Evolutionary conservation across 2,888 invertebrate genomes (phyloP).

Genomic region (Rotaria macrura): DNA sequence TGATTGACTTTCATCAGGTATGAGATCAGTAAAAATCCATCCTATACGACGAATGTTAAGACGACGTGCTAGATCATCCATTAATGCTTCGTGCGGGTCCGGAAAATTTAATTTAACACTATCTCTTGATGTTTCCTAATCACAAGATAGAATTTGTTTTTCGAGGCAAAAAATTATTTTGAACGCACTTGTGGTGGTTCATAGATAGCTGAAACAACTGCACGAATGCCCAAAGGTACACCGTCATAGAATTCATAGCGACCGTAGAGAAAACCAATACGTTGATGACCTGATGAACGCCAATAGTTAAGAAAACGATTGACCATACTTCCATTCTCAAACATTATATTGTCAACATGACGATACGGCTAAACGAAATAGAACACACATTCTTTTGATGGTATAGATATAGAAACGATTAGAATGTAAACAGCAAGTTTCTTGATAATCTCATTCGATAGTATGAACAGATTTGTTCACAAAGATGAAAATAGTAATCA

Average conservation of each 20-base stretch:
- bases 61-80: constrained; percentile 64
- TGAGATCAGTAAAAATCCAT: constrained; percentile 95
- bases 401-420: too few relatives aligned
- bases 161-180: constrained; percentile 38
- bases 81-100: constrained; percentile 58
- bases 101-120: constrained; percentile 56
- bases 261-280: constrained; percentile 83
- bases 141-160: too few relatives aligned
- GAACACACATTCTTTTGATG: too few relatives aligned
- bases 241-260: constrained; percentile 79
- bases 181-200: constrained; percentile 79
- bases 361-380: constrained; percentile 63
- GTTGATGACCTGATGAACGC: constrained; percentile 75
- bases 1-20: constrained; percentile 44
- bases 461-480: too few relatives aligned
- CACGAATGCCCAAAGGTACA: constrained; percentile 77
- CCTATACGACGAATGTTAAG: constrained; percentile 75
- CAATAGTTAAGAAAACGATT: constrained; percentile 92
- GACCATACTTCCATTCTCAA: constrained; percentile 85
- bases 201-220: constrained; percentile 81
- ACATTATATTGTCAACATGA: constrained; percentile 88
- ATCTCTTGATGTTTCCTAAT: constrained; percentile 52
- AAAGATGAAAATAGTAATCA: too few relatives aligned
- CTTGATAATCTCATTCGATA: too few relatives aligned
- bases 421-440: too few relatives aligned